phyloP scores from a whole-genome alignment of 2,888 invertebrate genomes.

The Phlogophora meticulosa region DNA sequence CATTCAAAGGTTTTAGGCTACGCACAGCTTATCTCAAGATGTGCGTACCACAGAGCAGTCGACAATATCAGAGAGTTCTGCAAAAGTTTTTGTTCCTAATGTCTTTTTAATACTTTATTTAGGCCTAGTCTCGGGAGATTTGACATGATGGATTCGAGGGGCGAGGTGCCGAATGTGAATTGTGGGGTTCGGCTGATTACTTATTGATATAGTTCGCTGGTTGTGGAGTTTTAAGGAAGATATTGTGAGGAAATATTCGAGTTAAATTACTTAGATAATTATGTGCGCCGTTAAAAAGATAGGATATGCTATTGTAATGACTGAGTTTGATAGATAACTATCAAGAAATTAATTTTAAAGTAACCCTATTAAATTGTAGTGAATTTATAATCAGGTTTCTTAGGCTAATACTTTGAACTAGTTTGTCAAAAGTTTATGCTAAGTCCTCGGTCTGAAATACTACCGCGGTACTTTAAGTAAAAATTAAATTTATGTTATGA shows the following conservation, averaged over 20 bases:
- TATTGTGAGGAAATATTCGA: constrained; percentile 11
- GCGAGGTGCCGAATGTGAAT: constrained; percentile 61
- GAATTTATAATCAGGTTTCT: too few relatives aligned
- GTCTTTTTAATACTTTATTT: constrained; percentile 86
- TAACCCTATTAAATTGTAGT: too few relatives aligned
- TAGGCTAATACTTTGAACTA: too few relatives aligned
- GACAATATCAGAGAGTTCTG: constrained; percentile 65
- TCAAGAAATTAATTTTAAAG: too few relatives aligned
- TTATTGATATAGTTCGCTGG: constrained; percentile 59
- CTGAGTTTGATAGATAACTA: background rate
- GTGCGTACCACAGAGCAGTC: constrained; percentile 53
- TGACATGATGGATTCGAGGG: constrained; percentile 75
- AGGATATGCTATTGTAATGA: too few relatives aligned
- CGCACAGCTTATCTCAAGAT: constrained; percentile 60
- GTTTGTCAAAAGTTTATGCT: too few relatives aligned
- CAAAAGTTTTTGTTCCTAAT: constrained; percentile 78
- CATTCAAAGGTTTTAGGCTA: constrained; percentile 79
- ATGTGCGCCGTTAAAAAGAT: background rate
- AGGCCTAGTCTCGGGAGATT: constrained; percentile 72
- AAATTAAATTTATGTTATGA: too few relatives aligned
- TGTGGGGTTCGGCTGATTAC: constrained; percentile 57
- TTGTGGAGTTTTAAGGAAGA: constrained; percentile 25
- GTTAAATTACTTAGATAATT: background rate
- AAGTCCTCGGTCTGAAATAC: too few relatives aligned
- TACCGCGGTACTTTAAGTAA: too few relatives aligned